phyloP scores from a whole-genome alignment of 2,797 vertebrate genomes.

The Harpagifer antarcticus region DNA sequence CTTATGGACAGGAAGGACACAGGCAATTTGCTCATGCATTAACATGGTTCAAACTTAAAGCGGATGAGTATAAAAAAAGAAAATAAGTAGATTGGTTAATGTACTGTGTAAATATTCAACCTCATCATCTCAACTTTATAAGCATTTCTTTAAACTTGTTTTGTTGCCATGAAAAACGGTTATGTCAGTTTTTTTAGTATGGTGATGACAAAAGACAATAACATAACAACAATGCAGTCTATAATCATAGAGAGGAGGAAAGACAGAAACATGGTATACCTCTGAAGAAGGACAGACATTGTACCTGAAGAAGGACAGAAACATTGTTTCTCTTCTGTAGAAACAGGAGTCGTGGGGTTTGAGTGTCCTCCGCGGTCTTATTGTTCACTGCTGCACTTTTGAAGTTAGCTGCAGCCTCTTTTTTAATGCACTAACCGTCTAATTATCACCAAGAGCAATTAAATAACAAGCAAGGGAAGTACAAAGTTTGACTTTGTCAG shows the following conservation, averaged over 20 bases:
- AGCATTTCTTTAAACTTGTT: neutral
- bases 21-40: conserved; percentile 67
- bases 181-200: neutral
- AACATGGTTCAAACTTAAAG: conserved; percentile 31
- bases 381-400: conserved; percentile 18
- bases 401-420: conserved; percentile 39
- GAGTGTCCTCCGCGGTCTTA: conserved; percentile 24
- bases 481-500: conserved; percentile 34
- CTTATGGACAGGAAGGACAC: conserved; percentile 57
- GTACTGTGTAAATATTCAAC: neutral
- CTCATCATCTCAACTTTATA: neutral
- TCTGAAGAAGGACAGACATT: neutral
- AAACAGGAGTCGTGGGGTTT: conserved; percentile 3
- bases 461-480: conserved; percentile 20
- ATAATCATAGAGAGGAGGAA: neutral
- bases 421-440: conserved; percentile 25
- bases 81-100: too few relatives aligned
- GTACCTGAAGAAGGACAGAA: neutral
- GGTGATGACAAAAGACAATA: neutral
- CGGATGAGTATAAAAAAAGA: conserved; percentile 7
- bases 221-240: neutral
- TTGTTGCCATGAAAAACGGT: neutral
- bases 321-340: neutral
- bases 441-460: conserved; percentile 49
- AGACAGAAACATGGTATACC: neutral